Percentiles rank a stretch among this genome's conserved stretches.
Evolutionary conservation across 2,797 vertebrate species (phyloP).

Genomic region (Zalophus californianus): DNA sequence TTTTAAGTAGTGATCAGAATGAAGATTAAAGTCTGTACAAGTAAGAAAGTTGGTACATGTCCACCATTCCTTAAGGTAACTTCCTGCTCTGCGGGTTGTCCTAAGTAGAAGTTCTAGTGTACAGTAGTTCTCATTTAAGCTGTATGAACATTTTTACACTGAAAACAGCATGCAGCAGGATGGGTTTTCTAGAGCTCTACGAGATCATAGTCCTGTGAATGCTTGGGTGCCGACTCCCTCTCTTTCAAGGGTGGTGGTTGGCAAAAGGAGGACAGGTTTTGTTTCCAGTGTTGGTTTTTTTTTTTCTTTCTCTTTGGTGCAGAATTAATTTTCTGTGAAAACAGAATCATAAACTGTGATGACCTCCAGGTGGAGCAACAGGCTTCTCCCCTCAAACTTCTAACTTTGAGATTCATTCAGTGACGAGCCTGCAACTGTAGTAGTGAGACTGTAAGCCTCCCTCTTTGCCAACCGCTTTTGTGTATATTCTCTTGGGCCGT

Average conservation of each 20-base stretch:
- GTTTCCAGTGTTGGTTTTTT: neutral
- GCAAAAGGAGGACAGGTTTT: neutral
- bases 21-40: neutral
- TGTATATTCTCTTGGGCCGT: neutral
- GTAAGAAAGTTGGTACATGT: neutral
- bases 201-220: neutral
- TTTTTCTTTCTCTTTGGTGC: neutral
- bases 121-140: neutral
- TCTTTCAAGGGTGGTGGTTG: neutral
- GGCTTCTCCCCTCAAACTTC: neutral
- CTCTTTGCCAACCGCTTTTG: neutral
- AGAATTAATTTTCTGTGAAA: constrained; percentile 40
- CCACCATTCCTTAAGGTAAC: neutral
- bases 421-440: neutral
- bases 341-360: neutral
- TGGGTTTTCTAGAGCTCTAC: neutral
- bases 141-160: neutral
- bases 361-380: neutral
- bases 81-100: neutral
- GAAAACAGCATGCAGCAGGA: neutral
- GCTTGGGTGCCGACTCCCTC: neutral
- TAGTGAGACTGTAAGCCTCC: neutral
- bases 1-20: constrained; percentile 3
- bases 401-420: neutral
- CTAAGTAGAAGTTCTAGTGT: neutral